phyloP scores from a whole-genome alignment of 2,888 invertebrate species.

The Polydrusus pterygomalis region DNA sequence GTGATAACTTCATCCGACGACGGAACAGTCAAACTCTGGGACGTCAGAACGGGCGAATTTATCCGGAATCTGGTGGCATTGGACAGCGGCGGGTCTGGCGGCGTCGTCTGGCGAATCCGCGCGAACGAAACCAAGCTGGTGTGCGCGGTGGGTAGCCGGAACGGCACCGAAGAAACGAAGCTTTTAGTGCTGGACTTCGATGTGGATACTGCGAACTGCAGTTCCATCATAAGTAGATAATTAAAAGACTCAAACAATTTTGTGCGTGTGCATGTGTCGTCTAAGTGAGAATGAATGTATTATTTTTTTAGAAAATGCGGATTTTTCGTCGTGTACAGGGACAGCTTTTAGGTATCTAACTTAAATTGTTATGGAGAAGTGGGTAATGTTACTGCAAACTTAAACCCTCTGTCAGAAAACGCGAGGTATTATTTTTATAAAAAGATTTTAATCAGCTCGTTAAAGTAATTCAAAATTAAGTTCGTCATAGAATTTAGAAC shows the following conservation, averaged over 20 bases:
- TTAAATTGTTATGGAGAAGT: constrained; percentile 18
- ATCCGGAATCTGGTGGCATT: constrained; percentile 96
- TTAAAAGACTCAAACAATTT: constrained; percentile 52
- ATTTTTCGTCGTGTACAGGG: constrained; percentile 24
- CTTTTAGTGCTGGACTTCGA: constrained; percentile 98
- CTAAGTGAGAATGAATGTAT: constrained; percentile 44
- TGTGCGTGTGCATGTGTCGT: constrained; percentile 44
- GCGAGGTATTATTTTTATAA: not conserved
- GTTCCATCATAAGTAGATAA: constrained; percentile 37
- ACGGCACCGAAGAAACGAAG: constrained; percentile 99
- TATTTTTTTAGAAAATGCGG: constrained; percentile 48
- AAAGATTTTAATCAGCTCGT: too few species aligned
- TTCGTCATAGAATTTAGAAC: too few species aligned
- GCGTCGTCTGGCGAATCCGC: constrained; percentile 98
- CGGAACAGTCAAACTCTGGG: constrained; percentile 99
- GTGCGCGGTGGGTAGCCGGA: constrained; percentile 98
- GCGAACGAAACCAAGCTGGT: constrained; percentile 96
- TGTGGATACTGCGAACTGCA: constrained; percentile 74
- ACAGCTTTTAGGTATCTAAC: constrained; percentile 32
- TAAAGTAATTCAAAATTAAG: too few species aligned
- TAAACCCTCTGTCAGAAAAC: constrained; percentile 12
- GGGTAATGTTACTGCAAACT: constrained; percentile 6
- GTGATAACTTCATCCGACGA: constrained; percentile 99
- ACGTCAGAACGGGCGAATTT: constrained; percentile 96
- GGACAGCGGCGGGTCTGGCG: constrained; percentile 96